phyloP scores from a whole-genome alignment of 2,113 vertebrate species.

The Puntigrus tetrazona region DNA sequence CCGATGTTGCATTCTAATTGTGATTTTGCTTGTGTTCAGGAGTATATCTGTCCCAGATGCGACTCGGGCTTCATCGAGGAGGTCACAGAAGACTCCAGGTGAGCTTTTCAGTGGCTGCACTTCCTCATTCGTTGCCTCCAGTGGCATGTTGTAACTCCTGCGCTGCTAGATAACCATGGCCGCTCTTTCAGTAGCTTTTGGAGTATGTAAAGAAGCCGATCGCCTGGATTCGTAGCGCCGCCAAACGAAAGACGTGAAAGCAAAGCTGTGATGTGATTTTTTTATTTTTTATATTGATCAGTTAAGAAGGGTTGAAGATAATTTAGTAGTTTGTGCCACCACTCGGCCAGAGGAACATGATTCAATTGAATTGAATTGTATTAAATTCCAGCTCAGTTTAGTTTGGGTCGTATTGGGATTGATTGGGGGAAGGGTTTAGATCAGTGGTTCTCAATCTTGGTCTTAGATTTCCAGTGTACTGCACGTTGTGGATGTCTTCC shows the following conservation, averaged over 20 bases:
- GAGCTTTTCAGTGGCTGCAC: conserved; percentile 38
- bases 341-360: neutral
- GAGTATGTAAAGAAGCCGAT: neutral
- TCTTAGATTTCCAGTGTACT: neutral
- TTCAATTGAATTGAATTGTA: too few relatives aligned
- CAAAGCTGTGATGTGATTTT: neutral
- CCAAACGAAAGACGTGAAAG: neutral
- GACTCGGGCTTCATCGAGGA: conserved; percentile 96
- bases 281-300: neutral
- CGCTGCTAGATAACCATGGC: neutral
- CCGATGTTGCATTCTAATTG: neutral
- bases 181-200: neutral
- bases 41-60: conserved; percentile 91
- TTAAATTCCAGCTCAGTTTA: neutral
- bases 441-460: neutral
- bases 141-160: conserved; percentile 33
- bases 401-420: neutral
- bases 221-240: neutral
- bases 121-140: conserved; percentile 2
- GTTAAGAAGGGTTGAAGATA: neutral
- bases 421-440: neutral
- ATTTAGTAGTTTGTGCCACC: neutral
- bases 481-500: neutral
- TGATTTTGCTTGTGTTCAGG: conserved; percentile 73
- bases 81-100: conserved; percentile 96